Base-by-base conservation (phyloP, 2,888 invertebrate genomes). In the Scelioninae gen. 1 region DNA sequence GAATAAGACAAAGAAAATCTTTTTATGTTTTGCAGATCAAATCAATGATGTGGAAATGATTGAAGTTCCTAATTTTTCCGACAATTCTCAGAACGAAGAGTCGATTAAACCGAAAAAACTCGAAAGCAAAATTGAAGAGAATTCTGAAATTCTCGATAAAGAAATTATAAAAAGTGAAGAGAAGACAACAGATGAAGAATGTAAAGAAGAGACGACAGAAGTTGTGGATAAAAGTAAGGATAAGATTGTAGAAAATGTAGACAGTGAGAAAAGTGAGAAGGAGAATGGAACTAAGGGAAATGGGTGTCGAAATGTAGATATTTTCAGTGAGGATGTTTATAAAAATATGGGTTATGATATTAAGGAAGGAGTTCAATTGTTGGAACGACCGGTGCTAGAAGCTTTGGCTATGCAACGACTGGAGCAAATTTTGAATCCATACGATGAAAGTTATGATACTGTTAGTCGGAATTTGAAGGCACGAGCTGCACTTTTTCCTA, bases 401-500 rank as follows among this genome's bases (percentile, higher is more conserved):
- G 90, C 89, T 53, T 85, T 92, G 13, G 92, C 92, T 0, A 85
- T 90, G 68, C 92, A 92, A 82, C 88, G 92, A 85, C 82, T 92
- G 62, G 90, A 92, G 55, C 91, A 92, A 81, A 90, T 92, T 85
- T 86, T 92, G 68, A 89, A 92, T 88, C 91, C 92, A 2, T 77
- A 87, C 10, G 87, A 88, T 10, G 90, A 91, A 45, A 87, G 86
- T 81, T 92, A 91, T 74, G 77, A 87, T 29, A 62, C 81, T 5
- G 68, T 92, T 23, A 88, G 88, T 82, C 85, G 87, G 32, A 85
- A 87, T 43, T 85, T 79, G 45, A 87, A 86, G 71, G 92, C 92
- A 8, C 88, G 91, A 69, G 96, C 96, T 0, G 94, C 95, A 69
- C 91, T 96, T 9, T 92, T 91, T 84, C 90, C 92, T 13, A 84